phyloP scores from a whole-genome alignment of 2,888 invertebrate species.

The Matsumyia berberina region DNA sequence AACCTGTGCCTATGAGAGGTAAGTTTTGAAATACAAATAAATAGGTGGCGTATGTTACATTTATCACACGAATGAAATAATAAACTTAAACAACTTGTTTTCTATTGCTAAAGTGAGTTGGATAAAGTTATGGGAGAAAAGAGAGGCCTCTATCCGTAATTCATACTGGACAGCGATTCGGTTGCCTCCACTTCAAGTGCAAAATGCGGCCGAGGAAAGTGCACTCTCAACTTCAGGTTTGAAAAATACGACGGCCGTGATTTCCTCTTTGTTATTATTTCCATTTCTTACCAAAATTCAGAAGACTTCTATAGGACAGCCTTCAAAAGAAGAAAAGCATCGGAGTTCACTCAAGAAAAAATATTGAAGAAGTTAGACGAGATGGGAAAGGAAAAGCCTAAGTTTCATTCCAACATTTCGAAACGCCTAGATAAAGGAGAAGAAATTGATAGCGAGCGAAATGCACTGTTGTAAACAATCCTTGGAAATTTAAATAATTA shows the following conservation, averaged over 20 bases:
- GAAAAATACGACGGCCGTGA: neutral
- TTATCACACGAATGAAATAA: no score
- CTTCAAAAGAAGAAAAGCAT: neutral
- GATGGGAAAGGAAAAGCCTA: neutral
- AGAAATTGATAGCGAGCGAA: no score
- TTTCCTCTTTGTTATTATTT: neutral
- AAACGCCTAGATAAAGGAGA: neutral
- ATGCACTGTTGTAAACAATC: no score
- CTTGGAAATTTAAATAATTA: no score
- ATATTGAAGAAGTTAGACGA: neutral
- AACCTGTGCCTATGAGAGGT: neutral
- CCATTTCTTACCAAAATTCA: slow-evolving; percentile 1
- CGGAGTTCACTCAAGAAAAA: neutral
- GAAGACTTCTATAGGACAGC: neutral
- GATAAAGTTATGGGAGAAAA: neutral
- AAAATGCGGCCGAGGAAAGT: neutral
- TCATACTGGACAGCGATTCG: neutral
- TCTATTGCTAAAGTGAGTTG: neutral
- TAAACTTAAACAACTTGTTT: no score
- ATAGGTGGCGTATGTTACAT: no score
- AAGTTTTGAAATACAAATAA: neutral
- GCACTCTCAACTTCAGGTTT: neutral
- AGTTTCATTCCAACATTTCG: neutral
- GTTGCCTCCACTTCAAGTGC: neutral
- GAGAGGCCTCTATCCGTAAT: neutral